Evolutionary conservation across 2,888 invertebrate species (phyloP), one percentile per base, ranked within the genome.

Genomic region (Platerodrilus igneus): DNA sequence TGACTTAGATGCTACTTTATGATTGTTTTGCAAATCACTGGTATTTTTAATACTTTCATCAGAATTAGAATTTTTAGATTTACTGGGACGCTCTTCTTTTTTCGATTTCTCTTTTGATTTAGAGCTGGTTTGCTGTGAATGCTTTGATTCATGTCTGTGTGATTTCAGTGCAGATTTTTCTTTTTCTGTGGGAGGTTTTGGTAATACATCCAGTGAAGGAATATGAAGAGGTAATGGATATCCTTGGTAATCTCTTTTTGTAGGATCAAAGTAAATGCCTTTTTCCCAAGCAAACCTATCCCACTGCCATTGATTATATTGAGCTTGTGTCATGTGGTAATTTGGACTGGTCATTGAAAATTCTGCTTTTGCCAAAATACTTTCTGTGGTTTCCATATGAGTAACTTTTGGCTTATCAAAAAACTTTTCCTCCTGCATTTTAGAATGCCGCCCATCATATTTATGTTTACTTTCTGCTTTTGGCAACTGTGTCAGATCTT

Each of bases 331-430:
- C 28, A 79, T 74, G 56, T 79, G 79, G 55, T 81, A 82, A 56
- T 81, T 82, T 1, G 81, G 79, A 32, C 81, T 73, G 52, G 81
- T 78, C 64, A 81, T 81, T 75, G 73, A 1, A 52, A 78, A 80
- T 52, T 81, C 81, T 0, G 80, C 71, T 56, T 77, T 77, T 0
- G 76, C 72, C 9, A 77, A 65, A 16, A 76, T 53, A 41, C 74
- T 75, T 46, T 75, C 75, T 48, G 55, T 57, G 49, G 52, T 60
- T 31, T 66, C 65, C 49, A 61, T 53, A 22, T 60, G 53, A 30
- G 25, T 47, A 28, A 61, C 56, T 45, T 63, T 65, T 8, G 58
- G 55, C 36, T 62, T 60, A 27, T 52, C 52, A 33, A 40, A 48
- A 9, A 36, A 33, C 7, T 47, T 50, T 13, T 63, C 59, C 35